A percentile compares a stretch with the other conserved stretches of the same genome.
Conservation (phyloP, 1,140 invertebrate genomes). For the Battus philenor region DNA sequence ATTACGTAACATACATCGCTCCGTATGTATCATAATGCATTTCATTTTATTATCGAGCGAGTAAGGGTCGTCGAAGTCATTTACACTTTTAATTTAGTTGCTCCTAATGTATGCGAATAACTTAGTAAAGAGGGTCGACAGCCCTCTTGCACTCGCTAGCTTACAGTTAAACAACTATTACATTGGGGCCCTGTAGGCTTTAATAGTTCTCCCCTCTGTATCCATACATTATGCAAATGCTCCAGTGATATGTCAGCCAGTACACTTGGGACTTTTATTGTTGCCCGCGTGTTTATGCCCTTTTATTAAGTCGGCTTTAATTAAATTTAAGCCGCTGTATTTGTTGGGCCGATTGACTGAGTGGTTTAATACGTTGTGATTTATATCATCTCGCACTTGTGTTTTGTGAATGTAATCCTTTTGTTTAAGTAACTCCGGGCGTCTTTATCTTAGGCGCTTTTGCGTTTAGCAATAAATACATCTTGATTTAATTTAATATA, state of each 20-base stretch:
- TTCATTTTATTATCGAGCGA: constrained; percentile 55
- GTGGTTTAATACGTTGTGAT: constrained; percentile 55
- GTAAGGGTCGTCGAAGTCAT: constrained; percentile 44
- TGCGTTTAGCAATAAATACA: no score
- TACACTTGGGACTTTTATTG: constrained; percentile 70
- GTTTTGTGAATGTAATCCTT: constrained; percentile 22
- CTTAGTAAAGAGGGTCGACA: constrained; percentile 45
- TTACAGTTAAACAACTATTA: constrained; percentile 68
- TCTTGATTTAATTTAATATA: no score
- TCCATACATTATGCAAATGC: constrained; percentile 74
- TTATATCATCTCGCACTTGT: constrained; percentile 48
- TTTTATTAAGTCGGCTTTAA: constrained; percentile 73
- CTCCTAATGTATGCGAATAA: constrained; percentile 70
- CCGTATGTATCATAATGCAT: constrained; percentile 64
- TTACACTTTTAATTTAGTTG: constrained; percentile 73
- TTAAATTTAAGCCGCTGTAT: constrained; percentile 66
- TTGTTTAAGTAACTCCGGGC: no score
- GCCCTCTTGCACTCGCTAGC: constrained; percentile 29
- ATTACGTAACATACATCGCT: constrained; percentile 37
- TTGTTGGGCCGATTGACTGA: constrained; percentile 65
- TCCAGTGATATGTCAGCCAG: constrained; percentile 66
- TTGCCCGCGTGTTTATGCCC: constrained; percentile 65
- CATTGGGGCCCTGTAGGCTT: constrained; percentile 51
- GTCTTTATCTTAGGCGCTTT: no score
- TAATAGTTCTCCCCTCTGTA: constrained; percentile 66